Base-by-base conservation (phyloP, 2,888 invertebrate species). In the Imbricaverruca yamaguchii region DNA sequence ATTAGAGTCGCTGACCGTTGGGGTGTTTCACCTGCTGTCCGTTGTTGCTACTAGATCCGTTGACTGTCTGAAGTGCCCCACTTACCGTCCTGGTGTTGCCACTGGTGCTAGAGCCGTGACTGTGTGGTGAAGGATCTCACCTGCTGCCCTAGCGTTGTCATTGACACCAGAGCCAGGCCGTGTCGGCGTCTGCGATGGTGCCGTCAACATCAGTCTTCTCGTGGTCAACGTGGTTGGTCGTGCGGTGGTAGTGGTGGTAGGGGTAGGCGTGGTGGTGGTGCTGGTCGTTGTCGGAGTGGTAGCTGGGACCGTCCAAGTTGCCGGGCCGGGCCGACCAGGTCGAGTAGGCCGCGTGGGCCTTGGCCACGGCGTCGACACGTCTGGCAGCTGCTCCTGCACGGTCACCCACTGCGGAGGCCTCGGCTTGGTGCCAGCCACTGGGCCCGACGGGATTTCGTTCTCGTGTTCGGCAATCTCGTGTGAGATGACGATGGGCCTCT, bases 351-450 rank as follows among this genome's bases (percentile, higher is more conserved):
- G 74, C 55, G 74, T 74, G 53, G 74, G 74, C 74, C 74, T 18
- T 21, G 74, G 74, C 74, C 74, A 74, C 55, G 74, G 74, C 55
- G 74, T 74, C 74, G 74, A 53, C 53, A 74, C 53, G 53, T 74
- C 74, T 21, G 55, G 53, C 74, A 74, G 74, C 21, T 53, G 21
- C 21, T 7, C 55, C 74, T 74, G 53, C 74, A 74, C 74, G 21
- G 21, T 10, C 15, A 74, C 74, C 74, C 74, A 74, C 53, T 74
- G 53, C 55, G 11, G 53, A 10, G 55, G 8, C 21, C 55, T 10
- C 74, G 61, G 61, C 7, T 18, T 7, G 7, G 61, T 18, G 18
- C 15, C 61, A n/a, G 18, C 65, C 10, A 23, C 65, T 6, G 53
- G 55, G 10, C 69, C 61, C 39, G 69, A 25, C 1, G 25, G 25